These are phyloP conservation scores for Phaedon cochleariae DNA, from an alignment of 2,888 invertebrate species.

Conservation along the genomic window DNA sequence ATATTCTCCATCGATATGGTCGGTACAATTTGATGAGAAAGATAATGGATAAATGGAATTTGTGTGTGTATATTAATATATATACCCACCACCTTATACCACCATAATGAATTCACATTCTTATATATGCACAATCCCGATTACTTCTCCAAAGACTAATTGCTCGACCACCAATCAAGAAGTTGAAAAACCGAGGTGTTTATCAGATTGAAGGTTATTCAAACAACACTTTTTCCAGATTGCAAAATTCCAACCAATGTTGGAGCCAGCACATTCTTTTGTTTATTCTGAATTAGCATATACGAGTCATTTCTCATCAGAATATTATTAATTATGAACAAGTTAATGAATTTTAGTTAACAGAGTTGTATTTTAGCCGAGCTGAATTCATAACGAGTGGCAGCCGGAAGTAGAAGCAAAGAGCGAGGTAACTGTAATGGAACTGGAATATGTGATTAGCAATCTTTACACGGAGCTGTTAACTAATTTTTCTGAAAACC, in stretches of 20 bases:
- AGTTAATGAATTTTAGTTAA: slow-evolving; percentile 52
- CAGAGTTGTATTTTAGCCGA: slow-evolving; percentile 36
- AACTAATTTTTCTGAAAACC: slow-evolving; percentile 45
- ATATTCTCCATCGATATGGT: too few species aligned
- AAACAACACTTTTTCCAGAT: background rate
- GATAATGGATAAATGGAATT: too few species aligned
- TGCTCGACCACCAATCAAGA: background rate
- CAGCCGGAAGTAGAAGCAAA: slow-evolving; percentile 12
- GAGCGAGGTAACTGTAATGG: slow-evolving; percentile 42
- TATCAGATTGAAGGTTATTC: background rate
- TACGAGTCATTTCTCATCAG: slow-evolving; percentile 44
- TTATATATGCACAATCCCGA: too few species aligned
- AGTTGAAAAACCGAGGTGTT: background rate
- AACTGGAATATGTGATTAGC: slow-evolving; percentile 53
- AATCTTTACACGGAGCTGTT: slow-evolving; percentile 51
- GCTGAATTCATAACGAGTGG: slow-evolving; percentile 28
- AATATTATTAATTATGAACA: slow-evolving; percentile 49
- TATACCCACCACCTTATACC: too few species aligned
- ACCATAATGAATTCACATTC: too few species aligned
- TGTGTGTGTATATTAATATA: too few species aligned
- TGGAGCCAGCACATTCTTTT: slow-evolving; percentile 18
- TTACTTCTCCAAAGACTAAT: background rate
- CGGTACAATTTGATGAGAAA: too few species aligned
- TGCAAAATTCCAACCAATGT: background rate
- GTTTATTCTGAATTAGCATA: slow-evolving; percentile 39